Evolutionary conservation across 2,888 invertebrate genomes (phyloP), one percentile per base, ranked within the genome.

Genomic region (Mythimna vitellina): DNA sequence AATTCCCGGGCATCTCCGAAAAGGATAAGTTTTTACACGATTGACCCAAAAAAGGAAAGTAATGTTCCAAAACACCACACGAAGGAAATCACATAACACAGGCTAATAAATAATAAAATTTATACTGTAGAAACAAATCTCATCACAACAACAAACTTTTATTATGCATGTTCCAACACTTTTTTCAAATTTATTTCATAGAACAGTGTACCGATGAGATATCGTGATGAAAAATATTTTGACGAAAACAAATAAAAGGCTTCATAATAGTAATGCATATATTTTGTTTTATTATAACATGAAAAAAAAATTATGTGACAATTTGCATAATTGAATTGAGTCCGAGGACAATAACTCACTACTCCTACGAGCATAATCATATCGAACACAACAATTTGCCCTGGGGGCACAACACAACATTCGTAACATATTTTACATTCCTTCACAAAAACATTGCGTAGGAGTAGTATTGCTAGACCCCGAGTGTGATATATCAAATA

Each of bases 251-350:
- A 93, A 91, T 86, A 85, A 93, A 93, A 93, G 72, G 80, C 79
- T 71, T 65, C 66, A 71, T 91, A 90, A 92, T 94, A 93, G 94
- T 93, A 93, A 95, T 95, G 95, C 93, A 92, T 95, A 95, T 95
- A 95, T 94, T 93, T 91, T 92, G 90, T 93, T 94, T 95, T 93
- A 93, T 92, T 92, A 92, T 93, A 93, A 95, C 95, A 95, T 94
- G 94, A 92, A 94, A 95, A 95, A 93, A 93, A 94, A 94, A 92
- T 90, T 91, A 93, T 91, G 93, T 93, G 94, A 95, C 93, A 94
- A 93, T 93, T 93, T 92, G 94, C 95, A 93, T 94, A 93, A 93
- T 93, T 91, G 89, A 93, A 93, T 91, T 88, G 89, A 92, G 88
- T 92, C 87, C 84, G 86, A 88, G 89, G 88, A 88, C 88, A 75